These are phyloP conservation scores for Octomys mimax DNA, from an alignment of 2,797 vertebrate species.

Conservation along the genomic window DNA sequence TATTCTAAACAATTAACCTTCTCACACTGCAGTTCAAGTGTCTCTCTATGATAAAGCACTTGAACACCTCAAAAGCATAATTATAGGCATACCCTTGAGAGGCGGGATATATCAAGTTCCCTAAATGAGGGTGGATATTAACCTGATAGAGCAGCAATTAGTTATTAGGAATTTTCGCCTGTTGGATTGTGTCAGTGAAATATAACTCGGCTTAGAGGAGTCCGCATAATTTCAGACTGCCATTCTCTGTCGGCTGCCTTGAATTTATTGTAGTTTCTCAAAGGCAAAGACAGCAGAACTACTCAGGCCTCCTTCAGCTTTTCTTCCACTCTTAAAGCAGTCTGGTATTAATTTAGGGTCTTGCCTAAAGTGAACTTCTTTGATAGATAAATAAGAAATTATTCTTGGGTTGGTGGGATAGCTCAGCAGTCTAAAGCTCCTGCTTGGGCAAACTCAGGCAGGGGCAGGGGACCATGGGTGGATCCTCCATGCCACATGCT, in stretches of 20 bases:
- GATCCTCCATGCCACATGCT: too few relatives aligned
- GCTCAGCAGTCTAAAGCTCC: too few relatives aligned
- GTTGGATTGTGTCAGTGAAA: slow-evolving; percentile 70
- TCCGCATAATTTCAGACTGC: slow-evolving; percentile 48
- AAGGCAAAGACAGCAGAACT: slow-evolving; percentile 61
- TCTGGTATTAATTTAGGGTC: neutral
- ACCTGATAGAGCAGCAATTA: slow-evolving; percentile 78
- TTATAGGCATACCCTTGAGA: slow-evolving; percentile 78
- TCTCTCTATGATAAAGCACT: slow-evolving; percentile 82
- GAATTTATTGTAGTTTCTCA: slow-evolving; percentile 50
- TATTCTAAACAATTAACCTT: slow-evolving; percentile 86
- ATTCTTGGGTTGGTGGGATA: neutral
- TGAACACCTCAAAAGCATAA: slow-evolving; percentile 82
- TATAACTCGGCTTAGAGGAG: slow-evolving; percentile 63
- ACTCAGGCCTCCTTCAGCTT: neutral
- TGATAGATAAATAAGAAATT: slow-evolving; percentile 12
- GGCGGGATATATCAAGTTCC: slow-evolving; percentile 65
- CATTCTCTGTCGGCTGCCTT: slow-evolving; percentile 8
- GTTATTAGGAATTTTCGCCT: slow-evolving; percentile 71
- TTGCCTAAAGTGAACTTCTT: slow-evolving; percentile 23
- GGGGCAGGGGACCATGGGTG: too few relatives aligned
- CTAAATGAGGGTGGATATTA: slow-evolving; percentile 79
- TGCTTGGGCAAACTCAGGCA: too few relatives aligned
- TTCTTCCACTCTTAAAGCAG: neutral
- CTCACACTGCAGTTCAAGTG: slow-evolving; percentile 81